phyloP scores from a whole-genome alignment of 1,140 invertebrate genomes.

The Sarcophaga peregrina region DNA sequence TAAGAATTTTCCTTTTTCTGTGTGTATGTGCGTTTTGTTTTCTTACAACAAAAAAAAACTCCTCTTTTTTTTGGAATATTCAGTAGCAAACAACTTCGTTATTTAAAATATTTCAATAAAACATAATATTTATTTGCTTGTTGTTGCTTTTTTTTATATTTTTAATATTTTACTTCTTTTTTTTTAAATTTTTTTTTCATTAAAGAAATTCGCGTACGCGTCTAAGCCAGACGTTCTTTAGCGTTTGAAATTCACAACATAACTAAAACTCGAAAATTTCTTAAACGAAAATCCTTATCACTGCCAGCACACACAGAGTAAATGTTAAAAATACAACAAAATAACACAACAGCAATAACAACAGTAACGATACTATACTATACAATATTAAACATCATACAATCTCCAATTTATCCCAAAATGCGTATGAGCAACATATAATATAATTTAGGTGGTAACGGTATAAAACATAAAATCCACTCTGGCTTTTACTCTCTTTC shows the following conservation, averaged over 20 bases:
- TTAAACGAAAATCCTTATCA: constrained; percentile 22
- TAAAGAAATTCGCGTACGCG: constrained; percentile 20
- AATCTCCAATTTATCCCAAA: constrained; percentile 23
- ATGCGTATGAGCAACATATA: background rate
- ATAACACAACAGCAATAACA: constrained; percentile 6
- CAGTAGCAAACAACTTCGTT: no score
- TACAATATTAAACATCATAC: background rate
- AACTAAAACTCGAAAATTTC: constrained; percentile 27
- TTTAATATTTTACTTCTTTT: background rate
- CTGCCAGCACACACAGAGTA: background rate
- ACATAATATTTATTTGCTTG: background rate
- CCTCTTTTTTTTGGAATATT: no score
- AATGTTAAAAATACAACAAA: background rate
- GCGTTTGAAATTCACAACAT: constrained; percentile 37
- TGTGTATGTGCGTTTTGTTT: background rate
- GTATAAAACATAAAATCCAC: constrained; percentile 12
- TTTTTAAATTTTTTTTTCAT: background rate
- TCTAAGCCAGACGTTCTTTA: constrained; percentile 27
- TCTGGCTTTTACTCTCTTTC: background rate
- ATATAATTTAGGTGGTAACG: background rate
- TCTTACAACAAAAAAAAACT: no score
- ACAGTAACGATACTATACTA: background rate
- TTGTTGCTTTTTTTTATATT: background rate
- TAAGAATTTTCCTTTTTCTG: background rate
- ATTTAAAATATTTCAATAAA: background rate